Conservation (phyloP, 2,113 vertebrate species). For the Onychostoma macrolepis region DNA sequence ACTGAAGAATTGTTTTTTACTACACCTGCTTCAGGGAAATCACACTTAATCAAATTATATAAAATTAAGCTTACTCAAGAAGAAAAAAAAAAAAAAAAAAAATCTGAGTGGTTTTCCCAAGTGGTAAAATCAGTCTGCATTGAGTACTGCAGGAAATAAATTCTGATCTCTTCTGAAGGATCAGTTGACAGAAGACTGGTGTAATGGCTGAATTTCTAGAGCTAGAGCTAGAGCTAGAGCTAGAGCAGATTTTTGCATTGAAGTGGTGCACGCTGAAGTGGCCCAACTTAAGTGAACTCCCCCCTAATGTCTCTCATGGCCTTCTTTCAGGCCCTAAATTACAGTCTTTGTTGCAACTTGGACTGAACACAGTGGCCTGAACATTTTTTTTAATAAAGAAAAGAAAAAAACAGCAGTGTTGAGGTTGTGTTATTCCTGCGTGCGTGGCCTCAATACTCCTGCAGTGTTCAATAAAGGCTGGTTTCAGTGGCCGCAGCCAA, state of each 20-base stretch:
- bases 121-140: background rate
- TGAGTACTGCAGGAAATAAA: background rate
- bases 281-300: background rate
- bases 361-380: slow-evolving; percentile 3
- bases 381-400: slow-evolving; percentile 22
- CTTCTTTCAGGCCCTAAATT: slow-evolving; percentile 26
- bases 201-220: background rate
- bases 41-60: slow-evolving; percentile 4
- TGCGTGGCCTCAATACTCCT: slow-evolving; percentile 46
- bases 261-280: background rate
- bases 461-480: slow-evolving; percentile 62
- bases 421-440: slow-evolving; percentile 64
- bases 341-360: slow-evolving; percentile 42
- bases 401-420: slow-evolving; percentile 51
- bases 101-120: background rate
- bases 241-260: background rate
- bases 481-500: slow-evolving; percentile 62
- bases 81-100: background rate
- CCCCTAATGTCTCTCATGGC: background rate
- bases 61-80: background rate
- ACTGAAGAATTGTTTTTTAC: background rate
- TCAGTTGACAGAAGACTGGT: too few relatives aligned
- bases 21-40: background rate
- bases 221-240: too few relatives aligned
- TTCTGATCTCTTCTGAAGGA: too few relatives aligned